Conservation (phyloP, 2,113 vertebrate species). For the Limnothrissa miodon region DNA sequence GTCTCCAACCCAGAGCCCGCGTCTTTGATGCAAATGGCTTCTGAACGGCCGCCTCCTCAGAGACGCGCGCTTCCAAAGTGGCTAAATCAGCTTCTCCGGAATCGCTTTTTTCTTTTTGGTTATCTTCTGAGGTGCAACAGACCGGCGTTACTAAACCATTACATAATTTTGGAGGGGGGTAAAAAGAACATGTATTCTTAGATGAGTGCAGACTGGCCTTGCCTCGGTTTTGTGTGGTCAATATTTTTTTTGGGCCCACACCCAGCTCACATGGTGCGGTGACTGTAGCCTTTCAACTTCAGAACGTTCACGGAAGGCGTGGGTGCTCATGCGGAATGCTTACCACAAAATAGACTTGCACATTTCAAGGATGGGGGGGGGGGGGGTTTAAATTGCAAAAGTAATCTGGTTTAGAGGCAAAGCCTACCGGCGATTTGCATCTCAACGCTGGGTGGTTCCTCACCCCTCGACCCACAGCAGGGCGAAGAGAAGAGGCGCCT, state of each 20-base stretch:
- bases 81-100: neutral
- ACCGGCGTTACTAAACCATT: neutral
- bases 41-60: neutral
- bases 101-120: neutral
- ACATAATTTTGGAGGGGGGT: neutral
- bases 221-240: neutral
- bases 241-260: neutral
- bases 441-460: neutral
- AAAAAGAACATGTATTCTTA: neutral
- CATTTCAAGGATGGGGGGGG: too few relatives aligned
- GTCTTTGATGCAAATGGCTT: neutral
- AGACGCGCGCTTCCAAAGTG: neutral
- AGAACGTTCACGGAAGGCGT: neutral
- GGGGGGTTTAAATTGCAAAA: neutral
- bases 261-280: neutral
- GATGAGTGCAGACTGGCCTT: neutral
- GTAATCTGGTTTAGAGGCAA: slow-evolving; percentile 5
- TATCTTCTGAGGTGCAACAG: neutral
- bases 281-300: neutral
- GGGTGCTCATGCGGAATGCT: neutral
- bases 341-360: neutral
- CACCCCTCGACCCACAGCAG: neutral
- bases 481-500: neutral
- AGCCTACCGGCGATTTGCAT: neutral
- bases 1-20: neutral